Evolutionary conservation across 2,888 invertebrate species (phyloP), one percentile per base, ranked within the genome.

Genomic region (Deladenus siricidicola): DNA sequence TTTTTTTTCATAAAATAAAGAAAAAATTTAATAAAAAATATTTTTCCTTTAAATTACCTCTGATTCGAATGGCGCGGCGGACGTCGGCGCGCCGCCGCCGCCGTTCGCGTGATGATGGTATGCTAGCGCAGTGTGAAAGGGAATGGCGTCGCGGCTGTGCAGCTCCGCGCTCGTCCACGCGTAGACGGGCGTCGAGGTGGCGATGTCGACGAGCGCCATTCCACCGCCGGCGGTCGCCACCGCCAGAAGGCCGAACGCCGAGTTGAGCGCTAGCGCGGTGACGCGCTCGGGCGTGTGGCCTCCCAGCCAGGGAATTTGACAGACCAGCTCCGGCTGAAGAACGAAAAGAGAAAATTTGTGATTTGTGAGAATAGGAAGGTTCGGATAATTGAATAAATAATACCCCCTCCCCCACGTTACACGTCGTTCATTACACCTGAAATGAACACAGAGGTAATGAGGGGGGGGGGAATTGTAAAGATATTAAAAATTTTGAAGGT

Each of bases 241-340:
- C 1, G 75, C 77, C 29, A 76, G 56, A 8, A 98, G 85, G 82
- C 93, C 93, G 83, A 91, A 94, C 61, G 89, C 89, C 75, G 94
- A 92, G 84, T 93, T 94, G 81, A 98, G 85, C 76, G 89, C 87
- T 79, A 96, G 86, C 70, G 91, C 86, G 72, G 90, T 86, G 79
- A 96, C 87, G 80, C 86, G 86, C 81, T 88, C 87, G 73, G 92
- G 87, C 76, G 88, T 85, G 82, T 86, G 86, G 17, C 66, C 62
- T 3, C 68, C 65, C 10, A 64, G 63, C 79, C 88, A 88, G 55
- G 87, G 87, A 76, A 94, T 89, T 79, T 94, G 84, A 82, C 93
- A 93, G 71, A 93, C 89, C 69, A 98, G 84, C 79, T 91, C 88
- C 52, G 92, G 89, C 84, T 96, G 66, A 59, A 70, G 19, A 50